A percentile compares a stretch with the other conserved stretches of the same genome.
Evolutionary conservation across 2,888 invertebrate genomes (phyloP).

Genomic region (Caenorhabditis plicata): DNA sequence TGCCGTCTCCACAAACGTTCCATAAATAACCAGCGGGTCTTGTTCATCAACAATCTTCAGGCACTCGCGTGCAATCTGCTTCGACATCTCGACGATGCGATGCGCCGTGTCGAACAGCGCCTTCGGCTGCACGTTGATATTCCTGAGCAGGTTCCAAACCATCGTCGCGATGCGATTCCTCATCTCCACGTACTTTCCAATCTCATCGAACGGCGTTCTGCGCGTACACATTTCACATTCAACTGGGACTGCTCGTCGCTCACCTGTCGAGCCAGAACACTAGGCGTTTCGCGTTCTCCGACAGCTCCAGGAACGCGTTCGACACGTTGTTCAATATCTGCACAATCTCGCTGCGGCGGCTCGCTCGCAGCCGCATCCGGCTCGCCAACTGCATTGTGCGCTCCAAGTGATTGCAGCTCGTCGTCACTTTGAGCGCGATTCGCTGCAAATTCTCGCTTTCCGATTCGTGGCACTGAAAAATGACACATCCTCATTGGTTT

Average conservation of each 20-base stretch:
- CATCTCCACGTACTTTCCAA: slow-evolving; percentile 74
- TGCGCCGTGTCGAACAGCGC: slow-evolving; percentile 33
- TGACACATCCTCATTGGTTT: background rate
- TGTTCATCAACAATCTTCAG: slow-evolving; percentile 81
- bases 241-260: too few species aligned
- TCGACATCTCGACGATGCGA: slow-evolving; percentile 70
- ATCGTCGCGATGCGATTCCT: slow-evolving; percentile 69
- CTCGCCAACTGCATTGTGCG: slow-evolving; percentile 28
- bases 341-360: slow-evolving; percentile 33
- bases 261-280: slow-evolving; percentile 87
- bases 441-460: slow-evolving; percentile 88
- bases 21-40: slow-evolving; percentile 87
- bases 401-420: slow-evolving; percentile 68
- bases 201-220: slow-evolving; percentile 71
- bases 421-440: slow-evolving; percentile 81
- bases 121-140: slow-evolving; percentile 37
- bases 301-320: slow-evolving; percentile 76
- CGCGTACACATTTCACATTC: background rate
- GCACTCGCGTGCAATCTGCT: slow-evolving; percentile 77
- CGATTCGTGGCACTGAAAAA: slow-evolving; percentile 81
- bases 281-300: slow-evolving; percentile 82
- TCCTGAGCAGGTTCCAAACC: slow-evolving; percentile 38
- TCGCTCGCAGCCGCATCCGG: slow-evolving; percentile 30
- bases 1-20: slow-evolving; percentile 84
- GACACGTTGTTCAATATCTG: slow-evolving; percentile 44